phyloP scores from a whole-genome alignment of 92 coral and sea anemone genomes.

The Phenganax subtilis region DNA sequence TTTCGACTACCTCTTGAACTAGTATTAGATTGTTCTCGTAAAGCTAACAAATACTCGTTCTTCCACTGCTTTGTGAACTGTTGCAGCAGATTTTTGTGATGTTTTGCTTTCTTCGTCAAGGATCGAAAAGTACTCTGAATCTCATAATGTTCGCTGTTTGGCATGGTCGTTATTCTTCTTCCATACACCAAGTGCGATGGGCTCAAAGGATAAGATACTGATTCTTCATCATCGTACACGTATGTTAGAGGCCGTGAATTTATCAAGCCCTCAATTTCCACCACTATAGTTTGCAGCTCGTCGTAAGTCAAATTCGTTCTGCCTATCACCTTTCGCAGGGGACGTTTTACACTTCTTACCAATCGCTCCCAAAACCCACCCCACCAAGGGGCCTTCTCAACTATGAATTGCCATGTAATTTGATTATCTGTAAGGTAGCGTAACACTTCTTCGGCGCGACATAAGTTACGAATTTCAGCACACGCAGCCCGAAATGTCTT shows the following conservation, averaged over 20 bases:
- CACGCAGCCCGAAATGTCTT: constrained; percentile 28
- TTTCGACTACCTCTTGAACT: constrained; percentile 3
- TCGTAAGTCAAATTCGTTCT: constrained; percentile 36
- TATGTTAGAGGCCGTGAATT: constrained; percentile 43
- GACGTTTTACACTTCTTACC: constrained; percentile 18
- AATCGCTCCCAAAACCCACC: constrained; percentile 32
- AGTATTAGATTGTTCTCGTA: constrained; percentile 13
- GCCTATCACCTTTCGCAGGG: constrained; percentile 16
- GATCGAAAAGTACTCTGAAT: constrained; percentile 44
- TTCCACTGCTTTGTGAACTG: constrained; percentile 18
- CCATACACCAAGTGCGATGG: constrained; percentile 28
- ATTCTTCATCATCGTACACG: constrained; percentile 27
- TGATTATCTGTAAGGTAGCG: constrained; percentile 35
- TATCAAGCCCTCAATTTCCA: constrained; percentile 34
- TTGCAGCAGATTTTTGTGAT: constrained; percentile 9
- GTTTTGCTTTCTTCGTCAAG: constrained; percentile 3
- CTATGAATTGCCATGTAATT: constrained; percentile 41
- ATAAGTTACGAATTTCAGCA: constrained; percentile 17
- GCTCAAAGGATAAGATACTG: constrained; percentile 9
- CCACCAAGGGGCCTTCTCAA: constrained; percentile 50
- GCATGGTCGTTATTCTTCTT: constrained; percentile 26
- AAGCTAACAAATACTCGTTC: constrained; percentile 19
- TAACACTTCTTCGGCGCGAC: constrained; percentile 30
- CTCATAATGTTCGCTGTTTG: constrained; percentile 38
- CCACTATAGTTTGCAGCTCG: constrained; percentile 31